A percentile compares a stretch with the other conserved stretches of the same genome.
These are phyloP conservation scores for Polypedilum vanderplanki DNA, from an alignment of 1,140 invertebrate genomes.

Conservation along the genomic window DNA sequence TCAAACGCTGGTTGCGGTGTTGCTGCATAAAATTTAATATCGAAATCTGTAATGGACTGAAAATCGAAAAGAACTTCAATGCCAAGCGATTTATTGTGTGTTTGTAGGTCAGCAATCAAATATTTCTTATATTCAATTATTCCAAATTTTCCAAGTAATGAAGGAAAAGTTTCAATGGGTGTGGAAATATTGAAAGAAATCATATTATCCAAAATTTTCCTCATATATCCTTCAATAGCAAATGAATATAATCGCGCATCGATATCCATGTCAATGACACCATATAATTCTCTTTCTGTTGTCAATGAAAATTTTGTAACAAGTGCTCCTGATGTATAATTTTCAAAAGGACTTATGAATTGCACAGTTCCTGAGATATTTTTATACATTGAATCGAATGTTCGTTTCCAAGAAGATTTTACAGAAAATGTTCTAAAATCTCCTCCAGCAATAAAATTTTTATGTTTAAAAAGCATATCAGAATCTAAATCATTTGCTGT, in stretches of 20 bases:
- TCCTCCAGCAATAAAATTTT: conserved; percentile 35
- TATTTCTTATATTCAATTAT: conserved; percentile 60
- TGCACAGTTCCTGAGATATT: conserved; percentile 53
- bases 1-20: conserved; percentile 63
- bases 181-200: conserved; percentile 63
- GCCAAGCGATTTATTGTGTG: conserved; percentile 57
- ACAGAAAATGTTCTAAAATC: conserved; percentile 46
- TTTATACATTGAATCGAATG: conserved; percentile 40
- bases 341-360: conserved; percentile 51
- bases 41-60: conserved; percentile 54
- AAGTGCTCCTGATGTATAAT: conserved; percentile 57
- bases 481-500: conserved; percentile 46
- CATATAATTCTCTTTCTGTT: conserved; percentile 53
- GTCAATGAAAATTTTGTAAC: conserved; percentile 55
- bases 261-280: conserved; percentile 57
- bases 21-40: conserved; percentile 61
- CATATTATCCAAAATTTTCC: conserved; percentile 57
- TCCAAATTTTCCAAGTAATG: conserved; percentile 58
- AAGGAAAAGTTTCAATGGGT: conserved; percentile 56
- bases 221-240: conserved; percentile 55
- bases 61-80: conserved; percentile 56
- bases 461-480: conserved; percentile 45
- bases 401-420: conserved; percentile 51
- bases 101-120: conserved; percentile 60
- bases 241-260: conserved; percentile 60